phyloP scores from a whole-genome alignment of 2,888 invertebrate genomes.

The Tachina fera region DNA sequence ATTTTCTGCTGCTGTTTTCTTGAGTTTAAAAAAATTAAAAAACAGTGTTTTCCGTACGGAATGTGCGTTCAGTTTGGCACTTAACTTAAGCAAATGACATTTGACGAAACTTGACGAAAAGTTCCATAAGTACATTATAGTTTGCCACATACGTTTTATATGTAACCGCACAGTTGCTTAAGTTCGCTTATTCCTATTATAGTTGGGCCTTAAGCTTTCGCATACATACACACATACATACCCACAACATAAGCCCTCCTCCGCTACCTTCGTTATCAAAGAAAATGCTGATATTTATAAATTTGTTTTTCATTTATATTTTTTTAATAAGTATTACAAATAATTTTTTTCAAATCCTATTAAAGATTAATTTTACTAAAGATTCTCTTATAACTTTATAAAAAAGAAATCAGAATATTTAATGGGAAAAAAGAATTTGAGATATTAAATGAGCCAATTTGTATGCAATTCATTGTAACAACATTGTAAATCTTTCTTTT shows the following conservation, averaged over 20 bases:
- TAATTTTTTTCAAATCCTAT: constrained; percentile 30
- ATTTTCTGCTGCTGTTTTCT: no score
- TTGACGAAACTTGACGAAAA: no score
- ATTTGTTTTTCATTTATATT: neutral
- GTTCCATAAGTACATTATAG: no score
- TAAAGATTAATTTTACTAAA: constrained; percentile 26
- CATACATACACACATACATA: no score
- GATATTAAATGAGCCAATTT: constrained; percentile 69
- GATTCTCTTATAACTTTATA: neutral
- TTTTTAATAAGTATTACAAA: constrained; percentile 1
- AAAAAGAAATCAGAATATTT: constrained; percentile 17
- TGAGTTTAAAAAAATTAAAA: no score
- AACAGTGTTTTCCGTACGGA: no score
- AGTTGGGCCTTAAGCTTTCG: no score
- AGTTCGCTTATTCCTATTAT: no score
- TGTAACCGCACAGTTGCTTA: no score
- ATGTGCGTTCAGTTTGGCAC: no score
- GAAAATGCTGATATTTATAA: neutral
- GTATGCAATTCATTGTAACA: constrained; percentile 68
- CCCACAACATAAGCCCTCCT: neutral
- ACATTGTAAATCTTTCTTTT: constrained; percentile 64
- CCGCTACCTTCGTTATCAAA: neutral
- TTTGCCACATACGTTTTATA: no score
- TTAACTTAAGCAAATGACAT: no score
- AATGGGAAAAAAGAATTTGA: constrained; percentile 32